Evolutionary conservation across 1,140 invertebrate genomes (phyloP), one percentile per base, ranked within the genome.

Genomic region (Stegodyphus dumicola): DNA sequence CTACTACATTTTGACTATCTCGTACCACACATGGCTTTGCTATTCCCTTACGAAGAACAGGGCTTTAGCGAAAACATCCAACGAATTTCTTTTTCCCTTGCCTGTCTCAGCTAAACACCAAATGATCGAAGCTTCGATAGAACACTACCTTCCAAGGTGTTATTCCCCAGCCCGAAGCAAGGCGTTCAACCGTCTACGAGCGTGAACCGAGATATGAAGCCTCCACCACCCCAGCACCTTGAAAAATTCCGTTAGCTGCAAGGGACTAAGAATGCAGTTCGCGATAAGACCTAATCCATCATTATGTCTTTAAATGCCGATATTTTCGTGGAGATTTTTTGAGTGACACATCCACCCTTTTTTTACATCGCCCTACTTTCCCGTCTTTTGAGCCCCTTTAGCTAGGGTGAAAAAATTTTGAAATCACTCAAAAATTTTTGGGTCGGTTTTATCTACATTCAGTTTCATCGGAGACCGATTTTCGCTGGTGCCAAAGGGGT

Each of bases 291-390:
- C 71, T 83, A 83, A 83, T 83, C 80, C 80, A 83, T 83, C 80
- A 83, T 83, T 83, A 75, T 83, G 71, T 75, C 80, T 56, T 83
- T 83, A 75, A 75, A 83, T 75, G 80, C 70, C 80, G 80, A 83
- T 83, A 83, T 83, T 83, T 75, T 66, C 70, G 70, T 52, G 13
- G 71, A 74, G 64, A 75, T 83, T 83, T 83, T 75, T 75, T 83
- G 80, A 83, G 69, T 83, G 80, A 83, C 80, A 75, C 11, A 15
- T 67, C 70, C 56, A 33, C 17, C 7, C 10, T n/a, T 70, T 48
- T 54, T 54, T 54, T n/a, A n/a, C 33, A 66, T 56, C 78, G 56
- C 48, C 54, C 67, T 80, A 71, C 48, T 56, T 71, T 70, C 13
- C 6, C 15, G 9, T 56, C n/a, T 60, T 71, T 71, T 70, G 17